Conservation (phyloP, 2,113 vertebrate species). For the Potamarius usumacintae region DNA sequence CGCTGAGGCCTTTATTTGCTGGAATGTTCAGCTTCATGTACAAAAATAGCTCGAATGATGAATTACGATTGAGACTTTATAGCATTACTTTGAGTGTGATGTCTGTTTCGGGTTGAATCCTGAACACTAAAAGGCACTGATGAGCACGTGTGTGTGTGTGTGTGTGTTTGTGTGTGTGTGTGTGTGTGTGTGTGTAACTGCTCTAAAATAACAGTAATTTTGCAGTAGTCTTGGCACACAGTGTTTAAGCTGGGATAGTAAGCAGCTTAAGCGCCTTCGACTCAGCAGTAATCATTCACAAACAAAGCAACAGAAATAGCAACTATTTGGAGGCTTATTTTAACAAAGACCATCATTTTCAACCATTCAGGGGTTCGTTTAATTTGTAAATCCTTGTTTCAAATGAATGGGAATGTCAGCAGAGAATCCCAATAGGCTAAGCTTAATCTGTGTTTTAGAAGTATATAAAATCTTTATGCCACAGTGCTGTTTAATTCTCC, state of each 20-base stretch:
- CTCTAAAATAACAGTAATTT: slow-evolving; percentile 1
- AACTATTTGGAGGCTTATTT: slow-evolving; percentile 9
- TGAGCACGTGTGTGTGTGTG: slow-evolving; percentile 10
- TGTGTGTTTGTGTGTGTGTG: neutral
- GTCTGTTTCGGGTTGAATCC: neutral
- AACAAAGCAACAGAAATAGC: slow-evolving; percentile 19
- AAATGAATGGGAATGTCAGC: neutral
- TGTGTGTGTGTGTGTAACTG: neutral
- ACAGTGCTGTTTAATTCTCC: neutral
- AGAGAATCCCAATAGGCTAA: neutral
- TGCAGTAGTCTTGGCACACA: slow-evolving; percentile 16
- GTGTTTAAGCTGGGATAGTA: neutral
- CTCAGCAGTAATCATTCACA: slow-evolving; percentile 16
- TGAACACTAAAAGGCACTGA: neutral
- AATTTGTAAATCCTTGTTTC: neutral
- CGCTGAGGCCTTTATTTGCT: neutral
- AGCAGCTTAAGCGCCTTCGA: neutral
- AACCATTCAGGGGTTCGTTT: neutral
- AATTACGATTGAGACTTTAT: neutral
- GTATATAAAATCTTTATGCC: neutral
- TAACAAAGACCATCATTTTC: slow-evolving; percentile 8
- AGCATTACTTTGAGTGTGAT: neutral
- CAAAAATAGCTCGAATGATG: neutral
- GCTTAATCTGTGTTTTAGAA: neutral
- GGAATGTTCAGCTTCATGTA: slow-evolving; percentile 22